Conservation (phyloP, 1,140 invertebrate species). For the fruit fly (Drosophila melanogaster) region DNA sequence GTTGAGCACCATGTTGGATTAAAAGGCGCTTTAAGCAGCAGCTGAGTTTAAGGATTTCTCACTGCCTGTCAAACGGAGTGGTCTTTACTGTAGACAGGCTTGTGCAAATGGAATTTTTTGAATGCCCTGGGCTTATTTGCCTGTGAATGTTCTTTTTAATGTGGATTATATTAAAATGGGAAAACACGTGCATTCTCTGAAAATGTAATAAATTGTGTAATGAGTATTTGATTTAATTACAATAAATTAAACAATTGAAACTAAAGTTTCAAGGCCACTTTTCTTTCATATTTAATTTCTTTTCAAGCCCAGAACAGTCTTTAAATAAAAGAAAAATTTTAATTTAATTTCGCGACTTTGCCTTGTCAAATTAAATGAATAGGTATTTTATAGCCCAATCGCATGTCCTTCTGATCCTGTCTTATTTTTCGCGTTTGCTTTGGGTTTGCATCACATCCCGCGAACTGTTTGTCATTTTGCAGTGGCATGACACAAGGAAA, state of each 20-base stretch:
- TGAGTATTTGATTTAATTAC: no score
- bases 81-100: constrained; percentile 30
- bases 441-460: constrained; percentile 39
- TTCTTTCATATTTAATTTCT: no score
- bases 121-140: not conserved
- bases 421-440: constrained; percentile 25
- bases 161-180: not conserved
- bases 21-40: constrained; percentile 30
- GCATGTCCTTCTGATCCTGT: not conserved
- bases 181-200: not conserved
- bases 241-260: no score
- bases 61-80: constrained; percentile 31
- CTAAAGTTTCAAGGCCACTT: no score
- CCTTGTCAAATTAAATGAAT: no score
- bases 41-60: constrained; percentile 35
- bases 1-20: constrained; percentile 26
- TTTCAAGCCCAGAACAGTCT: no score
- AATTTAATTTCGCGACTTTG: no score
- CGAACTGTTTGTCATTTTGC: constrained; percentile 74
- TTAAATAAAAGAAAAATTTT: no score
- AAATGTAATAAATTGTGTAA: no score
- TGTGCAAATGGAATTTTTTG: constrained; percentile 49
- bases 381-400: constrained; percentile 9
- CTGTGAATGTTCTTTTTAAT: not conserved
- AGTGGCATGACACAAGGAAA: constrained; percentile 62